Evolutionary conservation across 1,140 invertebrate genomes (phyloP).

Genomic region (Danaus melanippus): DNA sequence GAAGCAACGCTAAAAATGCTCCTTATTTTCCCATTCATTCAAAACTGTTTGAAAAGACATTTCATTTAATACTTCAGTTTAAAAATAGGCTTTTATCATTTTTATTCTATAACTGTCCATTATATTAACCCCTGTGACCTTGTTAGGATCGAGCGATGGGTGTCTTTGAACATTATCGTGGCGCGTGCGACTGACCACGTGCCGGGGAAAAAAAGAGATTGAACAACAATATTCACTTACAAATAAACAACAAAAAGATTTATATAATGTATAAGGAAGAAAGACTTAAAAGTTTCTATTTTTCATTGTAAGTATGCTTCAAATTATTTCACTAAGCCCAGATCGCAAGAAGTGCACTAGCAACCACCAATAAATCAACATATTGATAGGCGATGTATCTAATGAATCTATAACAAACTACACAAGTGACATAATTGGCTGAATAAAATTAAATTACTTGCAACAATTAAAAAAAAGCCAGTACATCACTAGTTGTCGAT

Average conservation of each 20-base stretch:
- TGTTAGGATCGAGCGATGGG: slow-evolving; percentile 21
- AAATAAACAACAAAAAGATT: too few relatives aligned
- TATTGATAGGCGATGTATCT: slow-evolving; percentile 14
- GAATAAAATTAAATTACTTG: slow-evolving; percentile 31
- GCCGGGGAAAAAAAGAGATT: slow-evolving; percentile 1
- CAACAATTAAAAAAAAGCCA: slow-evolving; percentile 30
- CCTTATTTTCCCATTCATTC: too few relatives aligned
- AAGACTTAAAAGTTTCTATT: too few relatives aligned
- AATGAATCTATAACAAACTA: slow-evolving; percentile 19
- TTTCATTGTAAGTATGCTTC: too few relatives aligned
- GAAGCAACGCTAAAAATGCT: too few relatives aligned
- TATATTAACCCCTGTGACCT: slow-evolving; percentile 6
- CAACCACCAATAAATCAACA: slow-evolving; percentile 17
- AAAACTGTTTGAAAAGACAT: too few relatives aligned
- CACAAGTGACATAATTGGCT: slow-evolving; percentile 23
- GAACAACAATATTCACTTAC: too few relatives aligned
- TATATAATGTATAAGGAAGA: too few relatives aligned
- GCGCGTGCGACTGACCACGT: slow-evolving; percentile 38
- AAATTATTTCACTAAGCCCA: neutral
- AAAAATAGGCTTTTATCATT: too few relatives aligned
- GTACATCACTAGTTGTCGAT: slow-evolving; percentile 46
- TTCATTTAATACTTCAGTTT: too few relatives aligned
- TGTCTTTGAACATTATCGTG: slow-evolving; percentile 34
- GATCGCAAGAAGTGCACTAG: neutral
- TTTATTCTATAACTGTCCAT: too few relatives aligned